phyloP scores from a whole-genome alignment of 2,113 vertebrate genomes.

The Peromyscus polionotus region DNA sequence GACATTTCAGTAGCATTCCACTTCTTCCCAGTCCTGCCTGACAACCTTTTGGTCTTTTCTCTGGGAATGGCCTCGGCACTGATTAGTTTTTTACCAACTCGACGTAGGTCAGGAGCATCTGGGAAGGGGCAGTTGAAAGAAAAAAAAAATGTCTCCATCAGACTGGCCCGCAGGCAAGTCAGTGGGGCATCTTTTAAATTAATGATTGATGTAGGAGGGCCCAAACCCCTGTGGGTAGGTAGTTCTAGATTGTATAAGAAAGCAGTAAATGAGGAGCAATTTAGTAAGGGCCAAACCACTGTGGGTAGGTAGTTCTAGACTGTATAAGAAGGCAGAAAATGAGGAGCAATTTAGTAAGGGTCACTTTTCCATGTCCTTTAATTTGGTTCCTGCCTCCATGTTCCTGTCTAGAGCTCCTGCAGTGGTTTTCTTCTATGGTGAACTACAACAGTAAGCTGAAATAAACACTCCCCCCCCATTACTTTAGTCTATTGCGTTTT shows the following conservation, averaged over 20 bases:
- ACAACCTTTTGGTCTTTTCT: not conserved
- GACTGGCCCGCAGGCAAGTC: not conserved
- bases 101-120: not conserved
- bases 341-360: not conserved
- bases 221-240: not conserved
- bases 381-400: not conserved
- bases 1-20: not conserved
- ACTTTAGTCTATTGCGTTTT: not conserved
- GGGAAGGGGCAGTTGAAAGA: not conserved
- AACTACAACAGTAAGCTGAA: not conserved
- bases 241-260: not conserved
- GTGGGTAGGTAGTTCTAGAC: not conserved
- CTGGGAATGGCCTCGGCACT: not conserved
- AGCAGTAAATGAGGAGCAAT: not conserved
- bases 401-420: not conserved
- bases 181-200: not conserved
- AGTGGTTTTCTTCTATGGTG: not conserved
- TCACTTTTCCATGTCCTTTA: not conserved
- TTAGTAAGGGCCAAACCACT: not conserved
- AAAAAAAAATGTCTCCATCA: not conserved
- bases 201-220: not conserved
- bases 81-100: not conserved
- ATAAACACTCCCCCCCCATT: not conserved
- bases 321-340: not conserved
- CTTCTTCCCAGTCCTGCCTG: not conserved